Conservation (phyloP, 2,113 vertebrate genomes). For the Haliaeetus leucogaster region DNA sequence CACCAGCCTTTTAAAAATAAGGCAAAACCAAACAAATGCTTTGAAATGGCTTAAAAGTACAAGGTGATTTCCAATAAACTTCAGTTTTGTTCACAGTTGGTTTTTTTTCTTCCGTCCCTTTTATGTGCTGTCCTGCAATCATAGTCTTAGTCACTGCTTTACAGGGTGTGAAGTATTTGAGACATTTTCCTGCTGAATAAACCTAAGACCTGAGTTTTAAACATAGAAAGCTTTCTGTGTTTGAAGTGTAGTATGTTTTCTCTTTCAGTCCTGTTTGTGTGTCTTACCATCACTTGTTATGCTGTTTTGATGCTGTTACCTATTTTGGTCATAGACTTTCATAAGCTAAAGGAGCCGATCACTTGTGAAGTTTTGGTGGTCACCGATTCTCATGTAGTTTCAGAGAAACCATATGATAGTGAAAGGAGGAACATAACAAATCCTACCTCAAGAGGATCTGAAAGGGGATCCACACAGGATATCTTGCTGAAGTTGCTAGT, state of each 20-base stretch:
- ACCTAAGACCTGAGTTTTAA: not conserved
- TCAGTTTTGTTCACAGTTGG: not conserved
- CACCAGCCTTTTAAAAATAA: not conserved
- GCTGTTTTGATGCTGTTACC: not conserved
- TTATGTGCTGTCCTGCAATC: not conserved
- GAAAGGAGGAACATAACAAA: not conserved
- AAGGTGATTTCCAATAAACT: not conserved
- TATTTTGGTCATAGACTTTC: not conserved
- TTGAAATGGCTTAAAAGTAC: not conserved
- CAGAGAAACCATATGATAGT: not conserved
- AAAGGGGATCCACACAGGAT: not conserved
- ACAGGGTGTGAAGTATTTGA: not conserved
- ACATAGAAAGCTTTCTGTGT: not conserved
- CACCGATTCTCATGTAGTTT: not conserved
- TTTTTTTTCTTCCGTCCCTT: not conserved
- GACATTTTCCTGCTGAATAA: not conserved
- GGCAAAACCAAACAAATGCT: not conserved
- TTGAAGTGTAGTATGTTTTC: not conserved
- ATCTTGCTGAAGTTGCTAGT: not conserved
- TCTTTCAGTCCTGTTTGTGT: not conserved
- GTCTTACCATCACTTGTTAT: not conserved
- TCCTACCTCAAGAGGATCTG: not conserved
- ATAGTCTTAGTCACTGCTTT: not conserved
- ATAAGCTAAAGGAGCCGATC: not conserved
- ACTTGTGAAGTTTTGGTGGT: not conserved